A percentile compares a stretch with the other conserved stretches of the same genome.
phyloP scores from a whole-genome alignment of 1,140 invertebrate species.

The Calliphora vicina region DNA sequence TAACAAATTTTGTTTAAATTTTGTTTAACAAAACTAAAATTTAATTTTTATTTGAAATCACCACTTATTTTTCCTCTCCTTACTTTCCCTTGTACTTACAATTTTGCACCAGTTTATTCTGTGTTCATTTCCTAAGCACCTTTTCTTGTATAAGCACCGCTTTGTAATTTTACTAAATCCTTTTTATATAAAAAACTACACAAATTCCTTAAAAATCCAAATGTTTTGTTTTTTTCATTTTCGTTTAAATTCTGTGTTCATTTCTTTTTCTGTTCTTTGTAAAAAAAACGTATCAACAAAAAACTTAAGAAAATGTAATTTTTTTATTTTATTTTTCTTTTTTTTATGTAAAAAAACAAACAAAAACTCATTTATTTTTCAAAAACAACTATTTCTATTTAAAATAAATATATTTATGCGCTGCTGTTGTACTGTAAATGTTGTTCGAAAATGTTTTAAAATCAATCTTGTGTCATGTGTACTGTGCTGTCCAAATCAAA shows the following conservation, averaged over 20 bases:
- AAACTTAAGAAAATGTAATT: neutral
- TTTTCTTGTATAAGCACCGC: neutral
- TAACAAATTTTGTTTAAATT: no score
- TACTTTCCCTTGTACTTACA: neutral
- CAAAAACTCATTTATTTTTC: conserved; percentile 23
- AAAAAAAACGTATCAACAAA: neutral
- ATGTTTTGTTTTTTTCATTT: neutral
- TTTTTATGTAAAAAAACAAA: conserved; percentile 30
- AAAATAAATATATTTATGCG: neutral
- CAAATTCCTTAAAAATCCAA: neutral
- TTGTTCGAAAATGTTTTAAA: neutral
- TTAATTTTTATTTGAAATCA: no score
- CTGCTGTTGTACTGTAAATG: conserved; percentile 8
- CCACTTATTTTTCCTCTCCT: neutral
- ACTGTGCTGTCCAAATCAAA: neutral
- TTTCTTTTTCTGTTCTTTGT: neutral
- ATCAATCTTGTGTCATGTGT: neutral
- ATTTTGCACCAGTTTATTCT: neutral
- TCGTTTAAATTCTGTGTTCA: neutral
- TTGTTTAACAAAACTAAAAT: no score
- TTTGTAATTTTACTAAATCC: conserved; percentile 10
- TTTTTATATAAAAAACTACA: neutral
- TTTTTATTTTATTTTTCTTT: conserved; percentile 13
- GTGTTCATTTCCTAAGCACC: neutral
- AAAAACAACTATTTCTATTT: conserved; percentile 11